Evolutionary conservation across 2,888 invertebrate genomes (phyloP).

Genomic region (Helicoverpa assulta): DNA sequence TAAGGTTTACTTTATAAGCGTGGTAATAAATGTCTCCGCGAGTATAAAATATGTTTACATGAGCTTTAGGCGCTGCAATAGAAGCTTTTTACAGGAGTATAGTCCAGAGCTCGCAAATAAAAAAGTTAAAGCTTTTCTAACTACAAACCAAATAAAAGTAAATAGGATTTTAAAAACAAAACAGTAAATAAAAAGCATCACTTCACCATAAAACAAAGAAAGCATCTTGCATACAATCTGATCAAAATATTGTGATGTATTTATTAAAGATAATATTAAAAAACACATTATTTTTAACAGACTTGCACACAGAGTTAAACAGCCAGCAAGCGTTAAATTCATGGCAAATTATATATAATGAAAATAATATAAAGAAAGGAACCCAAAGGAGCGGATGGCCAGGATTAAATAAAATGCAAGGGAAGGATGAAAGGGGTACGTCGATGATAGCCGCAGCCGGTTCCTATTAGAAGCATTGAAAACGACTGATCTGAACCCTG

Average conservation of each 20-base stretch:
- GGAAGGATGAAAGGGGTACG: constrained; percentile 81
- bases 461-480: constrained; percentile 79
- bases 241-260: constrained; percentile 63
- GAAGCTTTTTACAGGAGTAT: constrained; percentile 74
- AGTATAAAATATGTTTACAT: constrained; percentile 15
- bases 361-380: constrained; percentile 82
- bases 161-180: constrained; percentile 53
- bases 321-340: constrained; percentile 71
- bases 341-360: constrained; percentile 80
- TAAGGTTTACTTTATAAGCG: constrained; percentile 10
- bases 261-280: constrained; percentile 20
- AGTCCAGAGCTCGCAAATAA: constrained; percentile 47
- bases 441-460: constrained; percentile 90
- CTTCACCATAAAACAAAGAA: constrained; percentile 55
- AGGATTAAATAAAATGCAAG: constrained; percentile 75
- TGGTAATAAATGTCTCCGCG: constrained; percentile 9
- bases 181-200: constrained; percentile 63
- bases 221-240: constrained; percentile 61
- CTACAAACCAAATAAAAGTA: constrained; percentile 62
- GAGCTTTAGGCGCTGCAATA: constrained; percentile 75
- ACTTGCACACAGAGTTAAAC: constrained; percentile 62
- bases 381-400: constrained; percentile 72
- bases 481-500: constrained; percentile 63
- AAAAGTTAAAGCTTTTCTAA: constrained; percentile 59
- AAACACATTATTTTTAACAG: constrained; percentile 72